Base-by-base conservation (phyloP, 2,113 vertebrate species). In the Tapirus terrestris region DNA sequence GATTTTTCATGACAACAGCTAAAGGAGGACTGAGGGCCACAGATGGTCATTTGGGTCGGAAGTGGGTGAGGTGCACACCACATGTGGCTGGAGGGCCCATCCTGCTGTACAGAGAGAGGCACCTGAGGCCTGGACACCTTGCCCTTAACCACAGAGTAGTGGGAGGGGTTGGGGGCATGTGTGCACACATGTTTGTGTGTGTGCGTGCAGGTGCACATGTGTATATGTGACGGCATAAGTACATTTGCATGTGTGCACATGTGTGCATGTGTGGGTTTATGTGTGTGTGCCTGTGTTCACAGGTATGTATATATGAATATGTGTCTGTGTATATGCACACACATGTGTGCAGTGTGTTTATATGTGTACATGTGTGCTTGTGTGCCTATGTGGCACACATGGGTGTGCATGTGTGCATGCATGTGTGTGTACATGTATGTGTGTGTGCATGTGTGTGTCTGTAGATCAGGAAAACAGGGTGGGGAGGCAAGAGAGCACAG, bases 381-480 rank as follows among this genome's bases (percentile, higher is more conserved):
- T 20, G 17, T 17, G 20, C 45, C 16, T 5, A 45, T 76, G 43
- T 36, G 67, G 67, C 9, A 36, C 68, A 36, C 3, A 7, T 36
- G 68, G 10, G n/a, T 70, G 29, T 33, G 81, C 21, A 8, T 63
- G 27, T 31, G 36, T 7, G 27, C 48, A 48, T 33, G 60, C 20
- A 4, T 63, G 27, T 31, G 36, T 4, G 16, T 21, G 29, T 45
- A 33, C 48, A 77, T 45, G 75, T 31, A 27, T 75, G 29, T 45
- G 33, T 20, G 60, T 8, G 2, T 73, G 6, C 5, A 0, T 3
- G 2, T 14, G 17, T 43, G 45, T 5, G 18, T 58, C 3, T 12
- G n/a, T 27, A 21, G n/a, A 53, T 72, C 84, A 72, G 48, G 23
- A 70, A 36, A 20, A 13, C 14, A 29, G n/a, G n/a, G 9, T 1